Evolutionary conservation across 2,113 vertebrate genomes (phyloP).

Genomic region (Lepisosteus oculatus): DNA sequence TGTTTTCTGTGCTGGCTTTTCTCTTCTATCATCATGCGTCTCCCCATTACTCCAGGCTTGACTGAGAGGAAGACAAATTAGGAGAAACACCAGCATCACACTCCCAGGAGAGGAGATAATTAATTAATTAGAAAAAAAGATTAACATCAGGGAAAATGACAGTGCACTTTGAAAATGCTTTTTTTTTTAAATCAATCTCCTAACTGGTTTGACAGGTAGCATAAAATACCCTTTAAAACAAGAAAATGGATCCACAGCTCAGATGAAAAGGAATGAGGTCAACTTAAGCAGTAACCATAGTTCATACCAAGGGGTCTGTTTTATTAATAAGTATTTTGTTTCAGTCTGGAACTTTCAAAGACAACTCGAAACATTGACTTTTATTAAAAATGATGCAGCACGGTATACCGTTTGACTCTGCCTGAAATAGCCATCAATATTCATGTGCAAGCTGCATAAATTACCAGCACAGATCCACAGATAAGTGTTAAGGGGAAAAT

Average conservation of each 20-base stretch:
- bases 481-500: constrained; percentile 17
- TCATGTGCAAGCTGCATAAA: constrained; percentile 23
- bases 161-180: constrained; percentile 7
- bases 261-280: constrained; percentile 22
- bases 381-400: constrained; percentile 13
- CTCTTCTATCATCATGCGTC: constrained; percentile 15
- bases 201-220: constrained; percentile 3
- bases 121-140: constrained; percentile 16
- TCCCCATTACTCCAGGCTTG: constrained; percentile 17
- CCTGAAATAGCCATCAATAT: constrained; percentile 29
- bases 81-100: constrained; percentile 8
- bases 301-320: constrained; percentile 18
- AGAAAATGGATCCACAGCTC: neutral
- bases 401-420: constrained; percentile 17
- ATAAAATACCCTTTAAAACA: constrained; percentile 17
- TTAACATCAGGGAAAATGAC: constrained; percentile 13
- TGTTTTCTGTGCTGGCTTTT: neutral
- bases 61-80: constrained; percentile 29
- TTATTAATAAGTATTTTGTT: constrained; percentile 31
- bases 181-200: constrained; percentile 27
- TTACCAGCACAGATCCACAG: constrained; percentile 16
- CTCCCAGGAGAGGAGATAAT: neutral
- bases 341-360: constrained; percentile 29
- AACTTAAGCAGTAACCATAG: constrained; percentile 21
- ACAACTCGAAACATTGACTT: constrained; percentile 22